Conservation (phyloP, 2,797 vertebrate species). For the Darevskia mixta region DNA sequence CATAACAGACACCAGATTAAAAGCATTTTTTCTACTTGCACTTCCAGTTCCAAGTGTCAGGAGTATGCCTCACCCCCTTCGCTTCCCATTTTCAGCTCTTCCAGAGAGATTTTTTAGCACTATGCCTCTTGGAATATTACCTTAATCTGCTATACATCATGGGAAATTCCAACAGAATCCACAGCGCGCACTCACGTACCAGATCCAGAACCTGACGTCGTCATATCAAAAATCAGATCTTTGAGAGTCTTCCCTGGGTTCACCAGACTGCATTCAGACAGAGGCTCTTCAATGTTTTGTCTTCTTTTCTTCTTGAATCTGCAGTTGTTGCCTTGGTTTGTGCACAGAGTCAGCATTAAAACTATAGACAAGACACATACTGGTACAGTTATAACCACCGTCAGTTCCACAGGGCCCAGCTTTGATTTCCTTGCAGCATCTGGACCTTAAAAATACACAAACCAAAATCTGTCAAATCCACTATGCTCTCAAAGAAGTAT, state of each 20-base stretch:
- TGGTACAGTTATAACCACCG: slow-evolving; percentile 82
- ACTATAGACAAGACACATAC: slow-evolving; percentile 83
- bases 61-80: too few species aligned
- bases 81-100: too few species aligned
- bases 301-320: slow-evolving; percentile 76
- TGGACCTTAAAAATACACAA: slow-evolving; percentile 30
- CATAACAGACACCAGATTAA: background rate
- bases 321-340: slow-evolving; percentile 80
- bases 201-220: slow-evolving; percentile 95
- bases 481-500: background rate
- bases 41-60: background rate
- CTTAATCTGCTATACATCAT: background rate
- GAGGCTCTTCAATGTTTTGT: slow-evolving; percentile 87
- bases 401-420: slow-evolving; percentile 82
- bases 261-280: slow-evolving; percentile 86
- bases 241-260: slow-evolving; percentile 88
- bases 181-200: slow-evolving; percentile 80
- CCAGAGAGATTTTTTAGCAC: too few species aligned
- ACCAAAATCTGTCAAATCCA: slow-evolving; percentile 29
- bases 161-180: slow-evolving; percentile 12
- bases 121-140: too few species aligned
- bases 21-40: background rate
- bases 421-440: slow-evolving; percentile 71
- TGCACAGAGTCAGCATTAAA: slow-evolving; percentile 79
- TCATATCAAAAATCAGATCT: slow-evolving; percentile 94